Base-by-base conservation (phyloP, 2,888 invertebrate species). In the Eupsilia transversa region DNA sequence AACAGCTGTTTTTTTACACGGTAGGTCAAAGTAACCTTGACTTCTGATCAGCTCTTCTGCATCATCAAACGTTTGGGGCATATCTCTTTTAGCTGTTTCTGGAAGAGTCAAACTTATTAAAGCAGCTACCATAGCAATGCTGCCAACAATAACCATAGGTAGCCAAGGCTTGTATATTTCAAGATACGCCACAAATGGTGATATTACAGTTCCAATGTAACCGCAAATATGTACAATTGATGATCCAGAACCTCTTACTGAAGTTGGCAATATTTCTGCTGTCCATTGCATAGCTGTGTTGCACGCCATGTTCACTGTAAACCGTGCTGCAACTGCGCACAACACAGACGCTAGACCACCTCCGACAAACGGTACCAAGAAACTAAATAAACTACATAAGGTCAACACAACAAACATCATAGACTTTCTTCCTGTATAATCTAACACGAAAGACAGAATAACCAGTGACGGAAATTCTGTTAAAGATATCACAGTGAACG, bases 11-110 rank as follows among this genome's bases (percentile, higher is more conserved):
- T 67, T 79, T 72, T 86, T 89, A 86, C 84, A 92, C n/a, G 93
- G 93, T 30, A 94, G 79, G 43, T 93, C 93, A 80, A 93, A 92
- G 43, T 93, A 87, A 23, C 86, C 90, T 63, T 91, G 91, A 38
- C 86, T 90, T 56, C 66, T 90, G 1, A 92, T 87, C 54, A 96
- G 75, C 7, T 85, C 79, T 77, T 95, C 95, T 2, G 95, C 92
- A 54, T 94, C 94, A 14, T 94, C 93, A 84, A 95, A 95, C 0
- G 94, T 93, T 74, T 95, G 94, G 0, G 95, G 95, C 91, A 95
- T 91, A 71, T 94, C 93, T 79, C 89, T 93, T 3, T 86, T 87
- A 0, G 94, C 93, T 3, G 95, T 95, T 82, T 96, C 96, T 0
- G 96, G 95, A 52, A 95, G 82, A 20, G 88, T 80, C 5, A 94